phyloP scores from a whole-genome alignment of 2,797 vertebrate species.

The Lepilemur ruficaudatus region DNA sequence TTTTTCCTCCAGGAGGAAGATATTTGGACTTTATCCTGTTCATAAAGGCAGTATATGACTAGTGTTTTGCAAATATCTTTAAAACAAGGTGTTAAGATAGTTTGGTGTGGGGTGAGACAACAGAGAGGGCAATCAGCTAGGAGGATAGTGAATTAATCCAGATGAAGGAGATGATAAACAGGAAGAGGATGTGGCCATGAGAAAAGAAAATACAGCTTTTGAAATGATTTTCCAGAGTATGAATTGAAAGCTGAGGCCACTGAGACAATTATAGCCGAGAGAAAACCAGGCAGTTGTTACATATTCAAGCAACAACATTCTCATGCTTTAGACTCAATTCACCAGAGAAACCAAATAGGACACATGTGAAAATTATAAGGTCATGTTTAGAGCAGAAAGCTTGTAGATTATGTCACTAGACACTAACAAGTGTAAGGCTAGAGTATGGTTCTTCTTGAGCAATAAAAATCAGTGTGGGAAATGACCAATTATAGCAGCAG shows the following conservation, averaged over 20 bases:
- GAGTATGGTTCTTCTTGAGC: not conserved
- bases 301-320: not conserved
- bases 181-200: not conserved
- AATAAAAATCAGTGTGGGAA: not conserved
- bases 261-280: not conserved
- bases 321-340: not conserved
- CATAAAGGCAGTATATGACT: not conserved
- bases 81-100: not conserved
- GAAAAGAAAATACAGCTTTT: not conserved
- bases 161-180: not conserved
- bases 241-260: not conserved
- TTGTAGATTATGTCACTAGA: not conserved
- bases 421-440: not conserved
- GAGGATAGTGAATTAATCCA: not conserved
- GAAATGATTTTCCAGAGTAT: not conserved
- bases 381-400: not conserved
- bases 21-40: not conserved
- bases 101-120: not conserved
- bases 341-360: not conserved
- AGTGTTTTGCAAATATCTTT: not conserved
- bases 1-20: not conserved
- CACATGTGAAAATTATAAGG: not conserved
- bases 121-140: not conserved
- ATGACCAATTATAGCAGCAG: not conserved
- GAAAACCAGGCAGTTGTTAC: not conserved